Conservation (phyloP, 1,140 invertebrate genomes). For the Zaprionus ornatus region DNA sequence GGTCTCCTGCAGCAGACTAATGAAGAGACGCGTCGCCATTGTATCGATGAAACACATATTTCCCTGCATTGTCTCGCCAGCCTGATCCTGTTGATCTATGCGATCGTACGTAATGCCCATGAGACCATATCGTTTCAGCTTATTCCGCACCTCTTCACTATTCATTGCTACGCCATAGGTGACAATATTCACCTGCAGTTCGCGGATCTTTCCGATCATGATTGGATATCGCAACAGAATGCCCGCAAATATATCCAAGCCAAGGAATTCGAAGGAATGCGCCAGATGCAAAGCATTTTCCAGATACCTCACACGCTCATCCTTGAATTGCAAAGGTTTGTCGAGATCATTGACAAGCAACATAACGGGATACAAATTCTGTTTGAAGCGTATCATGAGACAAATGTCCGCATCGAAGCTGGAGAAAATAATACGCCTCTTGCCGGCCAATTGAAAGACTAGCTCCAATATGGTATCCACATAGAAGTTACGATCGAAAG, state of each 20-base stretch:
- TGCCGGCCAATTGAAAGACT: constrained; percentile 89
- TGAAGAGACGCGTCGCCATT: constrained; percentile 9
- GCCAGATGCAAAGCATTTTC: constrained; percentile 91
- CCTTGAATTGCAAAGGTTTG: constrained; percentile 91
- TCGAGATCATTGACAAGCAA: constrained; percentile 92
- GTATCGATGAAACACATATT: constrained; percentile 55
- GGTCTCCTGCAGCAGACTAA: constrained; percentile 15
- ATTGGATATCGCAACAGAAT: constrained; percentile 91
- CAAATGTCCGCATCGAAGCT: constrained; percentile 98
- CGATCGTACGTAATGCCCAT: constrained; percentile 58
- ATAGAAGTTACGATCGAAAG: constrained; percentile 94
- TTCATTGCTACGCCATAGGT: constrained; percentile 24
- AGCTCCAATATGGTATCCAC: constrained; percentile 91
- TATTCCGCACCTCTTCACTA: neutral
- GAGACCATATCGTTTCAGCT: constrained; percentile 27
- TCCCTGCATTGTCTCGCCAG: constrained; percentile 34
- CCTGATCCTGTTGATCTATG: constrained; percentile 52
- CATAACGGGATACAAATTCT: constrained; percentile 96
- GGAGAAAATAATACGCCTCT: constrained; percentile 94
- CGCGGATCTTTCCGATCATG: constrained; percentile 82
- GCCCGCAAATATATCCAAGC: constrained; percentile 94
- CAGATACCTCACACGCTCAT: constrained; percentile 90
- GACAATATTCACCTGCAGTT: constrained; percentile 16
- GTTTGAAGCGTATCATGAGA: constrained; percentile 94
- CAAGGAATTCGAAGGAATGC: constrained; percentile 90